Base-by-base conservation (phyloP, 2,888 invertebrate species). In the Platycheirus albimanus region DNA sequence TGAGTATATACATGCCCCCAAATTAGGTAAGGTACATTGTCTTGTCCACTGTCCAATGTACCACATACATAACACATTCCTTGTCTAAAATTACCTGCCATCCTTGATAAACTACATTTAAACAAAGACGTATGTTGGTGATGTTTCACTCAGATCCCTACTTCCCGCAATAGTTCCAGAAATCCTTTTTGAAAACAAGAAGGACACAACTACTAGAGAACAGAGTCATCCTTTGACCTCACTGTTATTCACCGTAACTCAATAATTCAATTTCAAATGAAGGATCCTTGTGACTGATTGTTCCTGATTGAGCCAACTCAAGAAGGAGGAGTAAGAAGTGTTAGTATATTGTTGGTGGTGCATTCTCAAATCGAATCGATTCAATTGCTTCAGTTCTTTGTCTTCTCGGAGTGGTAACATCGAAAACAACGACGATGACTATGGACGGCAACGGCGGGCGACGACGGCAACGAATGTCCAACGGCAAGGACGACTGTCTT, bases 241-340 rank as follows among this genome's bases (percentile, higher is more conserved):
- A 24, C 77, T 56, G 64, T 24, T 75, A 56, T 47, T 63, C 64
- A 49, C 24, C 52, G 49, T 43, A 56, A 54, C 76, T 70, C 80
- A 70, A 80, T 80, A 80, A 80, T 76, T 80, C 80, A 75, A 80
- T 80, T 70, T 43, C 51, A 70, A 70, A 36, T 69, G 70, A 70
- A 66, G 70, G 80, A 58, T 76, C 38, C 80, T 76, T 58, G 70
- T 70, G 76, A 80, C 58, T 80, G 76, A n/a, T n/a, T n/a, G n/a
- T n/a, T n/a, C n/a, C n/a, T n/a, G n/a, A n/a, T n/a, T n/a, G n/a
- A n/a, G n/a, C n/a, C n/a, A n/a, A n/a, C n/a, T n/a, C n/a, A n/a
- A n/a, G n/a, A n/a, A n/a, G n/a, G n/a, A n/a, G n/a, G n/a, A n/a
- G n/a, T n/a, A n/a, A n/a, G n/a, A n/a, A n/a, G n/a, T n/a, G n/a